These are phyloP conservation scores for Cerceris ruficornis DNA, from an alignment of 2,888 invertebrate species.

Conservation along the genomic window DNA sequence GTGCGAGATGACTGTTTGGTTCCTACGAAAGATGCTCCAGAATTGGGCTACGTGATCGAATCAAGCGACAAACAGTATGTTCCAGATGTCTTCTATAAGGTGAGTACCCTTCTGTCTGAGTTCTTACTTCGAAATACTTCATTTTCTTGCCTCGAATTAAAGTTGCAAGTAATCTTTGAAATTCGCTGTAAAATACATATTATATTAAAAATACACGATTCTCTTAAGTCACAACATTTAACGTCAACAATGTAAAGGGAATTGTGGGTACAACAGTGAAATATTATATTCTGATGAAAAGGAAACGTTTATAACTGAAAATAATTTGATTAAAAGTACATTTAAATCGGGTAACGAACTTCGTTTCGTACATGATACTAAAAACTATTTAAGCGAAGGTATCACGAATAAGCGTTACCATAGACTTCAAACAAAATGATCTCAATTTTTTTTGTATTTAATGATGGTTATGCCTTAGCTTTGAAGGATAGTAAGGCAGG, in stretches of 20 bases:
- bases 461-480: slow-evolving; percentile 58
- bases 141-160: too few relatives aligned
- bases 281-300: slow-evolving; percentile 53
- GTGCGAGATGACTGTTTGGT: slow-evolving; percentile 96
- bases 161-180: too few relatives aligned
- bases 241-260: slow-evolving; percentile 11
- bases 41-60: slow-evolving; percentile 97
- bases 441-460: slow-evolving; percentile 53
- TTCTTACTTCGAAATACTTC: slow-evolving; percentile 2
- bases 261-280: slow-evolving; percentile 31
- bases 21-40: slow-evolving; percentile 98
- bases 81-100: slow-evolving; percentile 99
- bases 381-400: slow-evolving; percentile 60
- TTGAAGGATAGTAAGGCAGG: slow-evolving; percentile 39
- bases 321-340: slow-evolving; percentile 77
- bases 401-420: slow-evolving; percentile 51
- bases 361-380: slow-evolving; percentile 65
- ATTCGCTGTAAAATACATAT: not conserved
- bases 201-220: not conserved
- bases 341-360: slow-evolving; percentile 70
- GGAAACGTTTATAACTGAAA: slow-evolving; percentile 79
- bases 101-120: slow-evolving; percentile 80
- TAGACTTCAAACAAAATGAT: slow-evolving; percentile 55
- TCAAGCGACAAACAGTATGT: slow-evolving; percentile 97
- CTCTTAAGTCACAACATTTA: not conserved